Base-by-base conservation (phyloP, 2,888 invertebrate species). In the Geotrupes spiniger region DNA sequence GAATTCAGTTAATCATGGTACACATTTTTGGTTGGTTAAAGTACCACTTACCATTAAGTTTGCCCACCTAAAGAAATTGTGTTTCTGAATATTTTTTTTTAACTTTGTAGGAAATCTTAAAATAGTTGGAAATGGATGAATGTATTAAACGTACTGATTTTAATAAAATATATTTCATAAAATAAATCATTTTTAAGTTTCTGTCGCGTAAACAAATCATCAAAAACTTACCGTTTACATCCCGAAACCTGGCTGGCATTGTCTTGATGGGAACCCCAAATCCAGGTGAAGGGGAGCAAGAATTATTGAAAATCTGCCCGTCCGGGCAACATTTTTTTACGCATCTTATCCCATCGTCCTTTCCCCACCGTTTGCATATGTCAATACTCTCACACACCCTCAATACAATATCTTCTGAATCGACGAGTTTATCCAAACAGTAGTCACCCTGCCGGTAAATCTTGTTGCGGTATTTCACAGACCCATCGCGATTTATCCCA, bases 241-340 rank as follows among this genome's bases (percentile, higher is more conserved):
- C 25, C 31, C 21, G 36, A 17, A 50, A 41, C 15, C 37, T n/a
- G n/a, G n/a, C n/a, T n/a, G n/a, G n/a, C n/a, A n/a, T n/a, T n/a
- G n/a, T 59, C 4, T 37, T 39, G 40, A 65, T 39, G 44, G 64
- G 54, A 42, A 69, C 12, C 8, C 69, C 69, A 46, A 63, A 42
- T 1, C 49, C 56, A 15, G 61, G 63, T 11, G 62, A 64, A 37
- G 60, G 54, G 3, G 39, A 33, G 52, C 70, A 70, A 9, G 47
- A 48, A 1, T 53, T 25, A 11, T 62, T 65, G 49, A 68, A 80
- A 59, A 79, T 77, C 33, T 78, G 60, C n/a, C 79, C 80, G 16
- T 77, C 69, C 2, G 77, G 76, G 58, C 80, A 81, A 56, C 80
- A 81, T 61, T 80, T 80, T 45, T 72, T 74, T 2, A 79, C 53